Base-by-base conservation (phyloP, 2,113 vertebrate species). In the Pseudorectes ferrugineus region DNA sequence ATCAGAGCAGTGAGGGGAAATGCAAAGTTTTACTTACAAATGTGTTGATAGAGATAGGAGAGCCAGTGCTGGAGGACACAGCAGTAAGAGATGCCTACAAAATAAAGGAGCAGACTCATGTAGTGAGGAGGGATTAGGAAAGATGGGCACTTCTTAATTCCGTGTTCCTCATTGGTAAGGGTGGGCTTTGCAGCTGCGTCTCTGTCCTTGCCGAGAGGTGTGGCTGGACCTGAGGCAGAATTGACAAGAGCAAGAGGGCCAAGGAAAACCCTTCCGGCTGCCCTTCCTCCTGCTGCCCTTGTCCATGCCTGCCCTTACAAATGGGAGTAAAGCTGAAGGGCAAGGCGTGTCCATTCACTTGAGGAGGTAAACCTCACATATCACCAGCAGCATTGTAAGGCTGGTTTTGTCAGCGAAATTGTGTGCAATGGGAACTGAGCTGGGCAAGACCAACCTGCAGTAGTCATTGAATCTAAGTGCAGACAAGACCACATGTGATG, bases 321-420 rank as follows among this genome's bases (percentile, higher is more conserved):
- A 8, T 5, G 1, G 14, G 14, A 49, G 21, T 49, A 62, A 85
- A 61, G 18, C 55, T 78, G 48, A 24, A 66, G 17, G 29, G 22
- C 20, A 33, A 51, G 18, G 12, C 24, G 22, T 4, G 7, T 55
- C 31, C 13, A 3, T 25, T 80, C 29, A 6, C 21, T 54, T 0
- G 0, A 9, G 23, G 28, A 36, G 14, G 17, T 51, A 36, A 80
- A 36, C 45, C 11, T 66, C 8, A 18, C 10, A 0, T 33, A 49
- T 1, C 35, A 42, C 6, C 20, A 54, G 46, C 55, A 77, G 25
- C 22, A 33, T 6, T 14, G 4, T 31, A 21, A 1, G 1, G 11
- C 23, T 57, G 12, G 2, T 74, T 85, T 86, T 66, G 25, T 29
- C 38, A 46, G 33, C 35, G 9, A 49, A 78, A 46, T 21, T 29